phyloP scores from a whole-genome alignment of 2,888 invertebrate species.

The Latheticus oryzae region DNA sequence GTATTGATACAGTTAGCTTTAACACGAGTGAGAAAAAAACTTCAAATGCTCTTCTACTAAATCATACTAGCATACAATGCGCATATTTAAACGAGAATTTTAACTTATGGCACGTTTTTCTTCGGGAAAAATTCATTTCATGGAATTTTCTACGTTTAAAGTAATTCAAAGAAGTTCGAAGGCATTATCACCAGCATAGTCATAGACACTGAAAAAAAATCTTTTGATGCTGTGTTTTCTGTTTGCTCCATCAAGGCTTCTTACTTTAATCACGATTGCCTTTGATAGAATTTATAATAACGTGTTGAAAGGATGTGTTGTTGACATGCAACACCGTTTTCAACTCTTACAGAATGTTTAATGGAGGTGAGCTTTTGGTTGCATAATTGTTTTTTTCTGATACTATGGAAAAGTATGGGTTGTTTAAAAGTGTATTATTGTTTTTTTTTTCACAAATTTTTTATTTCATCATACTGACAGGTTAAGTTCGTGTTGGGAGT shows the following conservation, averaged over 20 bases:
- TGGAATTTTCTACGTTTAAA: conserved; percentile 8
- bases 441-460: too few species aligned
- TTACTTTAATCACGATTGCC: conserved; percentile 34
- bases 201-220: conserved; percentile 23
- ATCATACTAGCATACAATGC: not conserved
- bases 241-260: conserved; percentile 26
- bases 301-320: conserved; percentile 31
- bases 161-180: conserved; percentile 4
- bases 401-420: not conserved
- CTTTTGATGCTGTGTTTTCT: conserved; percentile 27
- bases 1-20: not conserved
- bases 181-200: conserved; percentile 27
- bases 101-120: conserved; percentile 11
- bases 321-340: conserved; percentile 28
- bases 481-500: conserved; percentile 6
- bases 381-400: conserved; percentile 6
- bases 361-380: conserved; percentile 6
- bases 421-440: not conserved
- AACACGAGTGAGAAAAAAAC: conserved; percentile 7
- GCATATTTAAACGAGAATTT: conserved; percentile 9
- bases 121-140: conserved; percentile 1
- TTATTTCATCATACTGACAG: too few species aligned
- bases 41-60: too few species aligned
- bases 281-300: conserved; percentile 36
- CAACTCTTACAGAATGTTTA: conserved; percentile 29